Base-by-base conservation (phyloP, 2,113 vertebrate species). In the Epinephelus moara region DNA sequence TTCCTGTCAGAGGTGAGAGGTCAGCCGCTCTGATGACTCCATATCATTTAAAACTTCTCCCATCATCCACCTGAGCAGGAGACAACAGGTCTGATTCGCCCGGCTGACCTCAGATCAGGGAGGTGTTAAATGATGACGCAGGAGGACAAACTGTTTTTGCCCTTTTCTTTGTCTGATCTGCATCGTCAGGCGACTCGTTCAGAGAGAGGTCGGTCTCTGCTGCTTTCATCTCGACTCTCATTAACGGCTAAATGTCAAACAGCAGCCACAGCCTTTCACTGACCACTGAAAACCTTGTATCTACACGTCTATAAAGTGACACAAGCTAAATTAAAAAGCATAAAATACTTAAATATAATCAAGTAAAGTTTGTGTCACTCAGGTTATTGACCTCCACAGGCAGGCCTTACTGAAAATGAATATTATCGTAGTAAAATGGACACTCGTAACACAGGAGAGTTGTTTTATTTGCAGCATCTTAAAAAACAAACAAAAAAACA, bases 161-260 rank as follows among this genome's bases (percentile, higher is more conserved):
- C 90, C 90, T 89, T 89, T 88, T 60, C 80, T 66, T 47, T 9
- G 67, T 84, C 81, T 88, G 83, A 86, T 80, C 50, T 68, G 69
- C 72, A 75, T 88, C 49, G 8, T 2, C 73, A 71, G 49, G 69
- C 17, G 27, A 87, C 74, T 70, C 47, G 27, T 78, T 82, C 30
- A 12, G 23, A 37, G 33, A 37, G 6, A 37, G 33, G 33, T 37
- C 6, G 4, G 33, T 64, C 70, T 59, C 60, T 2, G 25, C 37
- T 3, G 69, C 74, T 85, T 90, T 87, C 72, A 85, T 91, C 86
- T 77, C 66, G 0, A 11, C 78, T 70, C 52, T 91, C 87, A 91
- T 91, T 89, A 91, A 67, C 50, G 1, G 56, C 30, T 2, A 91
- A 91, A 91, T 89, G 90, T 91, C 87, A 91, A 12, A 37, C 42